Evolutionary conservation across 2,113 vertebrate genomes (phyloP), one percentile per base, ranked within the genome.

Genomic region (Nibea albiflora): DNA sequence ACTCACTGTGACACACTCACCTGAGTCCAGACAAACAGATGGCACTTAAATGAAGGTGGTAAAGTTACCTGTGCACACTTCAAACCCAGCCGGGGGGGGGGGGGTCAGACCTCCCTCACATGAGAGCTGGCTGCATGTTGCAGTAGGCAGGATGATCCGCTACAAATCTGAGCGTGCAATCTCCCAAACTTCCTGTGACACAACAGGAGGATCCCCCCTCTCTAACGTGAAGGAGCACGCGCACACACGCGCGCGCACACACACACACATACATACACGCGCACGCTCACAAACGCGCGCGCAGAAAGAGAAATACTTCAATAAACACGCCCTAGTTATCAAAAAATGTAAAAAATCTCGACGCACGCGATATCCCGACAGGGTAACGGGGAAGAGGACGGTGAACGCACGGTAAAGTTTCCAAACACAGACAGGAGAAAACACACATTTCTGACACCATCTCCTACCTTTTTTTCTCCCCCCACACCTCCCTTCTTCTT

Each of bases 151-250:
- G 68, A 73, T 62, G 74, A 84, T 64, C 67, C 47, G 73, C 57
- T 28, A 28, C 70, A 81, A 8, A 81, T 72, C 74, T 72, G 67
- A 44, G 67, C 57, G 62, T 84, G 66, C 58, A 22, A 65, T 75
- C 74, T 73, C 54, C 35, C 61, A 80, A 92, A 90, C 89, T 93
- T 92, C 82, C 87, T 80, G 78, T 83, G 85, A 84, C 89, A 85
- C 84, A 73, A 73, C 83, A 76, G 65, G 86, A 83, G 87, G 84
- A 83, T 42, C 83, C 78, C 84, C 80, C 66, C 76, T 15, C 20
- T n/a, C 24, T 12, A 19, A 79, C 62, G 64, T n/a, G 54, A 57
- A 73, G 31, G 47, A 58, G 52, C 52, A 63, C 69, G 73, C 14
- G 31, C 50, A 24, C 62, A 22, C 74, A 11, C 52, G 47, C 17